Base-by-base conservation (phyloP, 2,888 invertebrate genomes). In the Neoscelio sp. region DNA sequence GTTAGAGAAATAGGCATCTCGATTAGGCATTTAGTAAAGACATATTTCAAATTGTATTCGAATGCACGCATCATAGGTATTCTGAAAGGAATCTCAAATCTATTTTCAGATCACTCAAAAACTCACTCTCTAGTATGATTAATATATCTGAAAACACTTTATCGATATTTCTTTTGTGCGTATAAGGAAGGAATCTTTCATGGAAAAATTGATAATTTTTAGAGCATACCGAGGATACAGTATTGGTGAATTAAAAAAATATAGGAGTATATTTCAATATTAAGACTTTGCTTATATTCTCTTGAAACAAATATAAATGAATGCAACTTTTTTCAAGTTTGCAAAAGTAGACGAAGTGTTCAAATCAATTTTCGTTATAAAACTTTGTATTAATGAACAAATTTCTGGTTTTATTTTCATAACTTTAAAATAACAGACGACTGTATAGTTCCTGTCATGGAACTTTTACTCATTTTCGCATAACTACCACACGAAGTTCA, bases 1-100 rank as follows among this genome's bases (percentile, higher is more conserved):
- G 64, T 56, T 35, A 46, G 54, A 18, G 38, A 38, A 33, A 18
- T 42, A 64, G 64, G 64, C 17, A 56, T 65, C 50, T 7, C 33
- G 65, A 58, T 65, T 65, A 58, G 65, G 58, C 42, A 75, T 75
- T 28, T 38, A 20, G 67, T 50, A 35, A 52, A 74, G 58, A 65
- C 65, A 65, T 67, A 65, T 40, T 56, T 58, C 50, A 74, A 50
- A 58, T 52, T 15, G 17, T 44, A 52, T 42, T 74, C 42, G 18
- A 12, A 54, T 64, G 28, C 30, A 38, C 44, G 44, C 17, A 44
- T 71, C 50, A 15, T 17, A 35, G 12, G 3, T 23, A 54, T 62
- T 44, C 71, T 42, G n/a, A 18, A 7, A 40, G 38, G 52, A 71
- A 58, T 71, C 13, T 40, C 18, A 26, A 3, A 17, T 40, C 42